Evolutionary conservation across 2,797 vertebrate genomes (phyloP), one percentile per base, ranked within the genome.

Genomic region (Miichthys miiuy): DNA sequence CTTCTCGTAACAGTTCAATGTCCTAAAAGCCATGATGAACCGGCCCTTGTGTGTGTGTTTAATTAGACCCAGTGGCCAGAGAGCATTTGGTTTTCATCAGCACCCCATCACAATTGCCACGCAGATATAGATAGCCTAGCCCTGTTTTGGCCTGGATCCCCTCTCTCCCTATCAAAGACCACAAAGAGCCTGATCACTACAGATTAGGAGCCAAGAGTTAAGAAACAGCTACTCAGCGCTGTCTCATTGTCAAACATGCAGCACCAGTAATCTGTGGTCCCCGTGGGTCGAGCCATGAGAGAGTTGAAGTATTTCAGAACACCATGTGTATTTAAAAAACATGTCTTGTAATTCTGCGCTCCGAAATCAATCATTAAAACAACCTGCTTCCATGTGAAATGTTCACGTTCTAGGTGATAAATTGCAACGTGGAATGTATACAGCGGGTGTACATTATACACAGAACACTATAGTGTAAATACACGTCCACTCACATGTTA

Each of bases 41-140:
- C 75, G 52, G 77, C 71, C 83, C 73, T 38, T n/a, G 51, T 68
- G 56, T 79, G 77, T 85, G 89, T 82, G 83, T 90, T 92, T 94
- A 94, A 95, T 95, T 93, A 93, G 89, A 88, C 80, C 88, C 93
- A 91, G 83, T 93, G 92, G 91, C 91, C 91, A 85, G 72, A 83
- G 78, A 88, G 81, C 94, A 95, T 95, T 95, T 95, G 94, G 93
- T 93, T 95, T 92, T 90, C 89, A 95, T 95, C 93, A 95, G 87
- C 88, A 86, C 89, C 88, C 77, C 77, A 80, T 88, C 85, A 72
- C 81, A 70, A 82, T 86, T 87, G 85, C 91, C 77, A 87, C 76
- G 68, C 85, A 87, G 80, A 90, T 88, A 81, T 75, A 88, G 84
- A 87, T 81, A 90, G 79, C 52, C 86, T 46, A 70, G 82, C 87